Evolutionary conservation across 2,888 invertebrate species (phyloP), one percentile per base, ranked within the genome.

Genomic region (Lithophane ornitopus): DNA sequence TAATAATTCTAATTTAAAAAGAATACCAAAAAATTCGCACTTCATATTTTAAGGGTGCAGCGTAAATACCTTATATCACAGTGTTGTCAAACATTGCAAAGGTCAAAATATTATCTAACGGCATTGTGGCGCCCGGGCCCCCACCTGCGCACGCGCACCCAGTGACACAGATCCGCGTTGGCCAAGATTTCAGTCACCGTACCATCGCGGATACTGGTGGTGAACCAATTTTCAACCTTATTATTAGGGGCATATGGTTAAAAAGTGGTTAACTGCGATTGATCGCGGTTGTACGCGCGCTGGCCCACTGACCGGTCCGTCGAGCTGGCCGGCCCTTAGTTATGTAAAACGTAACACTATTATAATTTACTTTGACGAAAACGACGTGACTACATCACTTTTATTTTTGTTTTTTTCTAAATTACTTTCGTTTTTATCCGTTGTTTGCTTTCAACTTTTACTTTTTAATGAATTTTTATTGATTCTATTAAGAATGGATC

Each of bases 31-130:
- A 76, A 44, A 44, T 28, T 58, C 56, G 49, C 46, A 72, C 56
- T 61, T 19, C 41, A 41, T 16, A 63, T 11, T 63, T 26, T 11
- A n/a, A 44, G 49, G n/a, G 70, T 76, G 46, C n/a, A 39, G 79
- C 44, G 46, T 61, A 59, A 61, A 34, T 49, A 69, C 26, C 61
- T 74, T 62, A 72, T 68, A 81, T 74, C 70, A 72, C 54, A 84
- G 78, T 85, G 54, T 88, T 81, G 85, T 87, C 88, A 90, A 91
- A 91, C 86, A 91, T 87, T 89, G 88, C 90, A 94, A 94, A 95
- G 95, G 95, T 95, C 95, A 93, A 39, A 87, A 83, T 87, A 87
- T 95, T 95, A 95, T 94, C 93, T 94, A 95, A 95, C 89, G 90
- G 85, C 75, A 88, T 91, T 91, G 91, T 92, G 76, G 84, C 66